A percentile compares a stretch with the other conserved stretches of the same genome.
Conservation (phyloP, 2,113 vertebrate species). For the Struthidea cinerea region DNA sequence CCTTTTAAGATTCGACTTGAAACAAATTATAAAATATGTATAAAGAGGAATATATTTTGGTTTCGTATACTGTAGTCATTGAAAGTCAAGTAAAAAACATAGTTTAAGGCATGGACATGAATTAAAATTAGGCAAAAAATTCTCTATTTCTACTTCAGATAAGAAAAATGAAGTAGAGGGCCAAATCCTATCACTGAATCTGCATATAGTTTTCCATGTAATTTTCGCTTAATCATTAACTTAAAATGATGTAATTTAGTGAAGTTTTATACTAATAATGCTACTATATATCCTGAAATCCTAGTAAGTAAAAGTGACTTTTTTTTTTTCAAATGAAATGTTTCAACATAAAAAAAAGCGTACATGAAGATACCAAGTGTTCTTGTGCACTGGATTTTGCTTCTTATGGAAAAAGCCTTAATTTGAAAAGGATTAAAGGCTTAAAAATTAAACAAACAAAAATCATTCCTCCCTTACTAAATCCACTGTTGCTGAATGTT, state of each 20-base stretch:
- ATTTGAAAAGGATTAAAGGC: conserved; percentile 34
- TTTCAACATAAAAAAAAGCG: not conserved
- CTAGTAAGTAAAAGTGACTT: not conserved
- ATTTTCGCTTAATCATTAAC: not conserved
- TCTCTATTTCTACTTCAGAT: not conserved
- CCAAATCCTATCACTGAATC: not conserved
- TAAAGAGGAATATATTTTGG: conserved; percentile 66
- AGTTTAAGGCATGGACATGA: conserved; percentile 39
- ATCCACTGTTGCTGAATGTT: not conserved
- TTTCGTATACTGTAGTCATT: conserved; percentile 38
- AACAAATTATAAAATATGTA: conserved; percentile 78
- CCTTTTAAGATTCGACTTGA: conserved; percentile 71
- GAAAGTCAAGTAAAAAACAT: conserved; percentile 76
- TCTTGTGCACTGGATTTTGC: conserved; percentile 1
- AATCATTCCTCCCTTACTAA: not conserved
- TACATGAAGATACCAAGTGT: not conserved
- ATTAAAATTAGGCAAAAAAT: conserved; percentile 55
- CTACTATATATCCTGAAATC: not conserved
- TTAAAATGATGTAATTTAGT: not conserved
- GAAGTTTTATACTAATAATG: not conserved
- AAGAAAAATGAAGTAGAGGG: not conserved
- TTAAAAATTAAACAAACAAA: conserved; percentile 33
- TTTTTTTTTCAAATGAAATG: not conserved
- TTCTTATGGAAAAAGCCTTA: not conserved
- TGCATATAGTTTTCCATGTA: not conserved